phyloP scores from a whole-genome alignment of 2,113 vertebrate species.

The Oenanthe melanoleuca region DNA sequence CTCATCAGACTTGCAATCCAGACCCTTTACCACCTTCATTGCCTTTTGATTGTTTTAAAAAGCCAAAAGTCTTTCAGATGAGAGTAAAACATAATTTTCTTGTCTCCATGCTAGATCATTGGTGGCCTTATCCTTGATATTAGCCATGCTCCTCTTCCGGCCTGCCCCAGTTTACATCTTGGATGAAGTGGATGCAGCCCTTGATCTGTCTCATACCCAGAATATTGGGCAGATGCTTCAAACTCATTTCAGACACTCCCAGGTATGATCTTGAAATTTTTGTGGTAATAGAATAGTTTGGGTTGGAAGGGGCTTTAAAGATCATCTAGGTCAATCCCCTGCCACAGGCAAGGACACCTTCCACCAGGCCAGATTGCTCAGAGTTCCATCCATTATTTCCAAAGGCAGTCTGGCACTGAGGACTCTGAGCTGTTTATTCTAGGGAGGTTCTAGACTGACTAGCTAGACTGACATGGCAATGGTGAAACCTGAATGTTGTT shows the following conservation, averaged over 20 bases:
- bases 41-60: background rate
- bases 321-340: background rate
- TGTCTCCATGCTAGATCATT: slow-evolving; percentile 80
- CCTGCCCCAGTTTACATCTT: slow-evolving; percentile 98
- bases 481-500: background rate
- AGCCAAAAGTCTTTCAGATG: background rate
- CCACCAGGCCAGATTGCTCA: background rate
- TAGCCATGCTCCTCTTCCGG: slow-evolving; percentile 95
- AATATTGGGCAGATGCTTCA: slow-evolving; percentile 97
- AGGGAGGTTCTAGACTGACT: background rate
- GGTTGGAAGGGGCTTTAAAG: background rate
- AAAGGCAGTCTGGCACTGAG: background rate
- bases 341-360: fast-evolving
- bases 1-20: background rate
- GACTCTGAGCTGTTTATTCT: background rate
- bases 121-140: slow-evolving; percentile 93
- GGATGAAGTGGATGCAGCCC: slow-evolving; percentile 96
- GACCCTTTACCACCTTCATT: background rate
- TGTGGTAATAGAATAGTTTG: background rate
- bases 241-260: slow-evolving; percentile 90
- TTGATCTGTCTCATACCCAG: slow-evolving; percentile 97
- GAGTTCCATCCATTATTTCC: background rate
- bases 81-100: background rate
- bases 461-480: background rate
- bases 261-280: slow-evolving; percentile 74